Conservation (phyloP, 2,888 invertebrate species). For the Hofmannophila pseudospretella region DNA sequence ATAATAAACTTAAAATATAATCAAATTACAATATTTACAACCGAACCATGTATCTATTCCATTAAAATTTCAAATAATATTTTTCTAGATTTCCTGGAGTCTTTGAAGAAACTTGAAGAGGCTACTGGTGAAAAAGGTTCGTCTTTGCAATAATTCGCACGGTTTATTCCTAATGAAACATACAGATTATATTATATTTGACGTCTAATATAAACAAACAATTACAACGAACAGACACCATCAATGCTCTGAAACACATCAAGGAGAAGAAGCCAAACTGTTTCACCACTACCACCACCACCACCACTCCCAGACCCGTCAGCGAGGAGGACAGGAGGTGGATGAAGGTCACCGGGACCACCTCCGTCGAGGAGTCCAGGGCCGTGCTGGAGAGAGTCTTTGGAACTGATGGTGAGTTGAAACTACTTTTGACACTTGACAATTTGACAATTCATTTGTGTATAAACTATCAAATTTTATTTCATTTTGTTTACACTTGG, state of each 20-base stretch:
- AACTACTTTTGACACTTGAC: no score
- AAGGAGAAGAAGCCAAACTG: conserved; percentile 4
- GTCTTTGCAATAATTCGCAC: no score
- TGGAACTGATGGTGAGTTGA: background rate
- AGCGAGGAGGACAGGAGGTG: conserved; percentile 1
- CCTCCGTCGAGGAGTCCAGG: background rate
- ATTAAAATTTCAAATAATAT: background rate
- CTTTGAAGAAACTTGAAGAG: conserved; percentile 1
- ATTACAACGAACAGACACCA: no score
- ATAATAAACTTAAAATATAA: background rate
- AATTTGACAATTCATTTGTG: no score
- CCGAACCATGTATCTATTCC: no score
- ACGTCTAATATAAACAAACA: no score
- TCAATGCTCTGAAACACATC: conserved; percentile 4
- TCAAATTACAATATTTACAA: no score
- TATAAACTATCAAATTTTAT: no score
- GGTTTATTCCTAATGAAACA: no score
- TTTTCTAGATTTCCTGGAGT: conserved; percentile 4
- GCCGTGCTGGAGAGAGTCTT: background rate
- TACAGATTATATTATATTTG: no score
- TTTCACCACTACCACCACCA: conserved; percentile 7
- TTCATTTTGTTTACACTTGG: no score
- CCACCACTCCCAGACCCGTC: conserved; percentile 2
- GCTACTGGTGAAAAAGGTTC: conserved; percentile 8
- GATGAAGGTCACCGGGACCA: background rate